phyloP scores from a whole-genome alignment of 2,113 vertebrate genomes.

The Nibea albiflora region DNA sequence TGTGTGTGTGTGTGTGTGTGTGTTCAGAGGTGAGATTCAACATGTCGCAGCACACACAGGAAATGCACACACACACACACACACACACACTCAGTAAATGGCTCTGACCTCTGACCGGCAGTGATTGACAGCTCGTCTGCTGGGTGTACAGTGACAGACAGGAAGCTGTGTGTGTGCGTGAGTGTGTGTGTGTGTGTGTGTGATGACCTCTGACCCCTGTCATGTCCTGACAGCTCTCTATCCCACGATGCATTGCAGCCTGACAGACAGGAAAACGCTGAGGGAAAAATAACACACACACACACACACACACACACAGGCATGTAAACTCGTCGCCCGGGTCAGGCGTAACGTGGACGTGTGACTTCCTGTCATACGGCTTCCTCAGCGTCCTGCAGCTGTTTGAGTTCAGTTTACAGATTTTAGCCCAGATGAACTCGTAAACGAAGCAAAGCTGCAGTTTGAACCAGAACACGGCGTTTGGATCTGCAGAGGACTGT shows the following conservation, averaged over 20 bases:
- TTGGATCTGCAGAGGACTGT: too few species aligned
- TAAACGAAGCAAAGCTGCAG: too few species aligned
- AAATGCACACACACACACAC: constrained; percentile 6
- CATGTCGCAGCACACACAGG: constrained; percentile 9
- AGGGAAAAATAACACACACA: background rate
- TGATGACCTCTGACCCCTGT: constrained; percentile 32
- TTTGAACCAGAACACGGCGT: too few species aligned
- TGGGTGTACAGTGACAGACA: constrained; percentile 7
- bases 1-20: background rate
- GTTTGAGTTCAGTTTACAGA: too few species aligned
- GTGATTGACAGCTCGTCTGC: constrained; percentile 34
- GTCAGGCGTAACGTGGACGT: too few species aligned
- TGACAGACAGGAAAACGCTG: constrained; percentile 7
- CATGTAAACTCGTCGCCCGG: too few species aligned
- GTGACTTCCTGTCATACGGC: too few species aligned
- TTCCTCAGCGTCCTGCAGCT: too few species aligned
- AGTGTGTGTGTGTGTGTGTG: background rate
- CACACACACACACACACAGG: background rate
- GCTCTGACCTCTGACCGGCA: constrained; percentile 3
- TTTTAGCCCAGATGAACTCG: too few species aligned
- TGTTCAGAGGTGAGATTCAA: background rate
- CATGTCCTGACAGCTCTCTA: constrained; percentile 21
- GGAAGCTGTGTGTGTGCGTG: constrained; percentile 8
- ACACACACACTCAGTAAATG: constrained; percentile 2
- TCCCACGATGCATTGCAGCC: constrained; percentile 24